These are phyloP conservation scores for Hestina assimilis DNA, from an alignment of 1,140 invertebrate species.

Conservation along the genomic window DNA sequence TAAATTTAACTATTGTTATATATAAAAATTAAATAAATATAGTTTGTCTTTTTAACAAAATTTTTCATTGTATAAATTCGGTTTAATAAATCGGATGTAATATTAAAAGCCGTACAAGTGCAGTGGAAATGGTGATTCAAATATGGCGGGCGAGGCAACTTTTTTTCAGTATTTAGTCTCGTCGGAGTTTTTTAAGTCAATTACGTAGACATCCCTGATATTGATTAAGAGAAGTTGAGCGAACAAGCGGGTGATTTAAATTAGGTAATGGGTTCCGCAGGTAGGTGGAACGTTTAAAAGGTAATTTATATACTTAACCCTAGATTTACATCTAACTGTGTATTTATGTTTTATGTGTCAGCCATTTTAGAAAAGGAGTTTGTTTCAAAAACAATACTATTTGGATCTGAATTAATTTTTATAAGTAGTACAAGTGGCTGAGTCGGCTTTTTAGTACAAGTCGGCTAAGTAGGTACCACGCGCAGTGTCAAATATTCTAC, in stretches of 20 bases:
- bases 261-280: conserved; percentile 8
- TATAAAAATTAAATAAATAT: background rate
- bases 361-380: too few relatives aligned
- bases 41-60: too few relatives aligned
- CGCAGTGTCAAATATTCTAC: too few relatives aligned
- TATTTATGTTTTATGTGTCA: too few relatives aligned
- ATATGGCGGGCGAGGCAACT: conserved; percentile 22
- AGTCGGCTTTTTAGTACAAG: too few relatives aligned
- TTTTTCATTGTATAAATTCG: too few relatives aligned
- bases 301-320: background rate
- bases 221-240: conserved; percentile 29
- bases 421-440: too few relatives aligned
- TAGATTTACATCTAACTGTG: too few relatives aligned
- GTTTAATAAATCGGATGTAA: background rate
- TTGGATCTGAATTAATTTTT: too few relatives aligned
- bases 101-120: background rate
- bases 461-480: too few relatives aligned
- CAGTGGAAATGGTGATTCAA: conserved; percentile 15
- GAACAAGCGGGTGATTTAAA: conserved; percentile 2
- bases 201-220: conserved; percentile 41
- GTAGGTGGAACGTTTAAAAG: background rate
- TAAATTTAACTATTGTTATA: too few relatives aligned
- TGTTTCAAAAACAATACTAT: too few relatives aligned
- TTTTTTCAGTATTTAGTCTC: conserved; percentile 42
- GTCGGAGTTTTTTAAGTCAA: conserved; percentile 43